Evolutionary conservation across 2,113 vertebrate species (phyloP).

Genomic region (Mola mola): DNA sequence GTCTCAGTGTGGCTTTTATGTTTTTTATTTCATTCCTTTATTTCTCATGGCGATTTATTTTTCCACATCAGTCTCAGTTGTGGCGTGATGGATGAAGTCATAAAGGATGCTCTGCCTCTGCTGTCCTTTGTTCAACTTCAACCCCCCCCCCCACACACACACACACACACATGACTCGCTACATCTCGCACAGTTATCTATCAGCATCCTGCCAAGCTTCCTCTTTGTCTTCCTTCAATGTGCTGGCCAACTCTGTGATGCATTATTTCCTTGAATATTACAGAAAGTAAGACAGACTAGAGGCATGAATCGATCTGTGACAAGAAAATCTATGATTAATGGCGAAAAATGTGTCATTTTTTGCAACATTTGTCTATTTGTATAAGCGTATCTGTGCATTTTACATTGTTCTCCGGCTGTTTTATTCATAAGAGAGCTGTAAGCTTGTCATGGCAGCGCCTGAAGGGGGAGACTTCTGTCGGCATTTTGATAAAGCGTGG

Average conservation of each 20-base stretch:
- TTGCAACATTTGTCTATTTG: not conserved
- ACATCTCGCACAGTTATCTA: conserved; percentile 54
- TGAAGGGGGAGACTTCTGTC: conserved; percentile 33
- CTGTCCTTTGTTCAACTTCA: conserved; percentile 55
- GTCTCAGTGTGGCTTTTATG: conserved; percentile 29
- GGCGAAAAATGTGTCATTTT: conserved; percentile 18
- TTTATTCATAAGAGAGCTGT: conserved; percentile 46
- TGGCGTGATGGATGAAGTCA: conserved; percentile 68
- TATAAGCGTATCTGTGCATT: conserved; percentile 10
- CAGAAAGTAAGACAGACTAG: conserved; percentile 1
- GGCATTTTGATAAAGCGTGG: conserved; percentile 45
- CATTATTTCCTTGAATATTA: conserved; percentile 32
- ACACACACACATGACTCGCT: too few relatives aligned
- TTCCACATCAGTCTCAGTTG: conserved; percentile 28
- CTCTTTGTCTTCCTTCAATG: conserved; percentile 11
- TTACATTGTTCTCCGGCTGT: conserved; percentile 1
- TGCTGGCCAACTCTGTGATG: conserved; percentile 8
- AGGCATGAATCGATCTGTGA: conserved; percentile 13
- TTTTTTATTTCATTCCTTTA: conserved; percentile 12
- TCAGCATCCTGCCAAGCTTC: conserved; percentile 45
- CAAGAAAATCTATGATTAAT: conserved; percentile 25
- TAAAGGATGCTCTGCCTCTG: conserved; percentile 41
- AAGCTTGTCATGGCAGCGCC: conserved; percentile 19
- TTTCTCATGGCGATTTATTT: conserved; percentile 18
- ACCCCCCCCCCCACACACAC: too few relatives aligned